These are phyloP conservation scores for Germaria angustata DNA, from an alignment of 2,888 invertebrate genomes.

Conservation along the genomic window DNA sequence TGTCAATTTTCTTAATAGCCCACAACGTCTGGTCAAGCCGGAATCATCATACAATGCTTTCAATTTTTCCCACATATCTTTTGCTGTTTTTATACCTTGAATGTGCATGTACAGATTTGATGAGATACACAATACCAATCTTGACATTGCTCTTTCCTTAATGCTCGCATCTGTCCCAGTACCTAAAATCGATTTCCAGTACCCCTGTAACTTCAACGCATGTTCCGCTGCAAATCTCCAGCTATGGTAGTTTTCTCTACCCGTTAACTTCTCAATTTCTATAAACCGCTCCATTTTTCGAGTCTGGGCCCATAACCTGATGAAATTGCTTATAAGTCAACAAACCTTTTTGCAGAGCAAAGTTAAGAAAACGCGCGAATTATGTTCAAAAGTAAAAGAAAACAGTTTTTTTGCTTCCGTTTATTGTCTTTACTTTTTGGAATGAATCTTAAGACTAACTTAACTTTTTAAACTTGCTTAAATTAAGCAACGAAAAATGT, in stretches of 20 bases:
- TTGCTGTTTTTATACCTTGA: constrained; percentile 29
- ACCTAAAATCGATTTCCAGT: constrained; percentile 32
- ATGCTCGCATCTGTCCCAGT: not conserved
- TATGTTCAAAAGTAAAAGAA: no score
- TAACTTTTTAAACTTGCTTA: no score
- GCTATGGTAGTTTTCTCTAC: constrained; percentile 42
- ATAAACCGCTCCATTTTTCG: not conserved
- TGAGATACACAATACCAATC: constrained; percentile 48
- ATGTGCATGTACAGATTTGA: constrained; percentile 46
- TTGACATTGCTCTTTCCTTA: constrained; percentile 41
- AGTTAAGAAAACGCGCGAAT: no score
- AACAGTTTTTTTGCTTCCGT: no score
- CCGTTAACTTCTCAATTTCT: constrained; percentile 1
- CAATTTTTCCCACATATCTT: constrained; percentile 43
- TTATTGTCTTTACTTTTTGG: no score
- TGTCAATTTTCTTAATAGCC: constrained; percentile 28
- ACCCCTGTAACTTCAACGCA: constrained; percentile 51
- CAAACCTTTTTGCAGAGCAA: no score
- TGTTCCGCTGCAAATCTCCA: constrained; percentile 51
- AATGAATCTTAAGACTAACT: no score
- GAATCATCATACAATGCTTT: constrained; percentile 37
- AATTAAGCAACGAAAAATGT: no score
- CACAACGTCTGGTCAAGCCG: constrained; percentile 40
- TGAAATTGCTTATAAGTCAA: no score
- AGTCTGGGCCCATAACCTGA: constrained; percentile 7